Evolutionary conservation across 1,140 invertebrate species (phyloP), one percentile per base, ranked within the genome.

Genomic region (Armadillidium nasatum): DNA sequence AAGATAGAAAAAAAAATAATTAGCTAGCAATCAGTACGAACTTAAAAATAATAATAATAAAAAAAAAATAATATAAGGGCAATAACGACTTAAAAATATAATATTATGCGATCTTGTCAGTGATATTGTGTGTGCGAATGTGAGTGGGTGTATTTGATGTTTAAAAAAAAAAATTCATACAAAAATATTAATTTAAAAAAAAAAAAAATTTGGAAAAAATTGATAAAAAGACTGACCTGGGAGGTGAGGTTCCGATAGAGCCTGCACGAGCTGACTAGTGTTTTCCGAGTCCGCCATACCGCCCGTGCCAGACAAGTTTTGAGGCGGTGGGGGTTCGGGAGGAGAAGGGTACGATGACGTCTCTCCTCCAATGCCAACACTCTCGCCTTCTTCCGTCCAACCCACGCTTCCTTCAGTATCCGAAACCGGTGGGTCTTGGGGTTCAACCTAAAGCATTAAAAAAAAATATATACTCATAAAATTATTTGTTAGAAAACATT

Each of bases 1-100:
- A 73, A 73, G 72, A 23, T 33, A 44, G 23, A 19, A 60, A 46
- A 60, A 73, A 33, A 73, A 60, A 33, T 44, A 72, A 33, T 73
- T n/a, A 73, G 67, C 72, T 73, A 73, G 45, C 33, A 33, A 33
- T 33, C 33, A 33, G 33, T 33, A 33, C 33, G 33, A 33, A 33
- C 33, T 33, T 33, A 33, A 33, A 33, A n/a, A n/a, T n/a, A n/a
- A n/a, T n/a, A n/a, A 33, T 33, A 33, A 33, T 33, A 33, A 33
- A 6, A 33, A 6, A 33, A 33, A 33, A 33, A 33, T 33, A 33
- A 33, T 33, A 33, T 1, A 33, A 33, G 33, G 33, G 33, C 33
- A 33, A 33, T 33, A 33, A 33, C 33, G 33, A 33, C 33, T 33
- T 33, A 33, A 33, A 33, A 33, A 33, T 33, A 33, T 33, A 33